phyloP scores from a whole-genome alignment of 1,140 invertebrate species.

The Yoshiicerus persimilis region DNA sequence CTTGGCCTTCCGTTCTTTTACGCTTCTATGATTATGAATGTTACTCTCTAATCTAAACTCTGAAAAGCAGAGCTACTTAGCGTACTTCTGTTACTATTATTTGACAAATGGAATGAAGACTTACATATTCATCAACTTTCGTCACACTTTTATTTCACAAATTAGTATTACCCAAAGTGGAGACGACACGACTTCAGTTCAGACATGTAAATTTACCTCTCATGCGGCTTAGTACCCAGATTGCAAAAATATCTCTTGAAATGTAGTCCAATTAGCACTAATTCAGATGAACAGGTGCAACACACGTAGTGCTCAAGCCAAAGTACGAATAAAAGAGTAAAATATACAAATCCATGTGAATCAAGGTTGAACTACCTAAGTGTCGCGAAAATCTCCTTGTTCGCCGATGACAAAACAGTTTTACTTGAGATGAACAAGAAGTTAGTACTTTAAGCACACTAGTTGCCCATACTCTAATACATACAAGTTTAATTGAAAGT shows the following conservation, averaged over 20 bases:
- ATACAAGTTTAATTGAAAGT: neutral
- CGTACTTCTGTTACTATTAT: neutral
- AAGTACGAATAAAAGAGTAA: neutral
- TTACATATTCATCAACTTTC: neutral
- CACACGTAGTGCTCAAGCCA: neutral
- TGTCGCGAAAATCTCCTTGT: neutral
- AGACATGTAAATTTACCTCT: neutral
- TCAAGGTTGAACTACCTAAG: neutral
- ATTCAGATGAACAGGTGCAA: neutral
- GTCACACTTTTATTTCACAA: neutral
- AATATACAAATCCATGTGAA: neutral
- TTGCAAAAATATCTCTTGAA: neutral
- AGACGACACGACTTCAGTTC: neutral
- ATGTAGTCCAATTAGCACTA: neutral
- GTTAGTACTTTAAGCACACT: neutral
- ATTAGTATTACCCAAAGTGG: neutral
- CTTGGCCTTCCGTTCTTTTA: neutral
- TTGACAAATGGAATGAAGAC: neutral
- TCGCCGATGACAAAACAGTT: neutral
- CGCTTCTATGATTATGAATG: neutral
- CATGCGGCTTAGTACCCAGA: neutral
- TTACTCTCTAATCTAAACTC: neutral
- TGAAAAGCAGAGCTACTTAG: too few species aligned
- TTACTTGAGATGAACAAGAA: neutral
- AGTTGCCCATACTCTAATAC: neutral